phyloP scores from a whole-genome alignment of 2,113 vertebrate species.

The Crotalus viridis region DNA sequence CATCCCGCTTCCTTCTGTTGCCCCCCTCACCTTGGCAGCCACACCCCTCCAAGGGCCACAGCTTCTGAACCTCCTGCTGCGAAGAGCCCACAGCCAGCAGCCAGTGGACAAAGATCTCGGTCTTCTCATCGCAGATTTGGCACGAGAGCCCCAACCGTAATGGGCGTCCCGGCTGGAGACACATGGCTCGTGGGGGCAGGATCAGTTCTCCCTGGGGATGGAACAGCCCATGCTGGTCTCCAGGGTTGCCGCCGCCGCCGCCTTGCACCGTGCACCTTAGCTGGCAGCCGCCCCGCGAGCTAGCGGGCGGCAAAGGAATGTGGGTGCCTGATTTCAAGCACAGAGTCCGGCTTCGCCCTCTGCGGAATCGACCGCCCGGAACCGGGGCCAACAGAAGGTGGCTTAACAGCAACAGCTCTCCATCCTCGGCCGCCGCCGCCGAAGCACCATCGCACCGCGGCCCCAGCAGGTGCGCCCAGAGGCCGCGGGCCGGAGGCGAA shows the following conservation, averaged over 20 bases:
- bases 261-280: constrained; percentile 48
- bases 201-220: constrained; percentile 68
- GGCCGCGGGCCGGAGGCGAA: background rate
- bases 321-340: constrained; percentile 53
- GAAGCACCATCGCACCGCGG: constrained; percentile 15
- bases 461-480: constrained; percentile 19
- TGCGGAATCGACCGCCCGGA: constrained; percentile 25
- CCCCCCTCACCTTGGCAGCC: constrained; percentile 54
- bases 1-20: constrained; percentile 73
- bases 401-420: constrained; percentile 18
- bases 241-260: constrained; percentile 66
- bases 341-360: constrained; percentile 36
- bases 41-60: constrained; percentile 40
- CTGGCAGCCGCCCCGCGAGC: constrained; percentile 39
- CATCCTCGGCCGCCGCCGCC: constrained; percentile 4
- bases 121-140: constrained; percentile 29
- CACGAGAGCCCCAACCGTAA: constrained; percentile 69
- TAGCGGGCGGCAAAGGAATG: constrained; percentile 54
- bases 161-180: constrained; percentile 63
- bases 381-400: constrained; percentile 50
- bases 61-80: constrained; percentile 49
- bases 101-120: constrained; percentile 57
- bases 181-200: constrained; percentile 66
- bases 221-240: constrained; percentile 54
- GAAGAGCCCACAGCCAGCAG: constrained; percentile 69